These are phyloP conservation scores for Callyntrura sp. DNA, from an alignment of 2,888 invertebrate species.

Conservation along the genomic window DNA sequence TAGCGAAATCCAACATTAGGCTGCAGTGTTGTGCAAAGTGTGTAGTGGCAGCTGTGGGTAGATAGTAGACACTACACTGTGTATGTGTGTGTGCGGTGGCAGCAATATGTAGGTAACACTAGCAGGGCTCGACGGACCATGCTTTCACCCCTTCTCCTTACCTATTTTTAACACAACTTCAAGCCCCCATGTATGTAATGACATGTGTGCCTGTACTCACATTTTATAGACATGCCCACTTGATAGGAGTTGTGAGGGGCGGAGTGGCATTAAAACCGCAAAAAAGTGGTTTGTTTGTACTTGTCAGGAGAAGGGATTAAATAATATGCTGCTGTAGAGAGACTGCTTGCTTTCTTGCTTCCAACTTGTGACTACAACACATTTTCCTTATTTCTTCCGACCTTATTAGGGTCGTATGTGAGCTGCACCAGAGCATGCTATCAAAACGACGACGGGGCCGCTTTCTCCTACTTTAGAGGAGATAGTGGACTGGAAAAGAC, in stretches of 20 bases:
- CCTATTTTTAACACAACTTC: no score
- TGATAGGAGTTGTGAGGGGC: slow-evolving; percentile 10
- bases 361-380: background rate
- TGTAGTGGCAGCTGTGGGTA: background rate
- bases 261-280: slow-evolving; percentile 53
- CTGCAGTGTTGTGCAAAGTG: no score
- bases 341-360: background rate
- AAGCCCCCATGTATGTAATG: background rate
- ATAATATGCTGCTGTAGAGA: background rate
- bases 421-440: no score
- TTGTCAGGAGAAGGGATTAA: slow-evolving; percentile 62
- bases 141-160: background rate
- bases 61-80: background rate
- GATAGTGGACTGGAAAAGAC: background rate
- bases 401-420: no score
- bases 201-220: background rate
- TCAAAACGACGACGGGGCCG: no score
- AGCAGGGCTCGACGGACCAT: no score
- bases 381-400: background rate
- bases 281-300: slow-evolving; percentile 56
- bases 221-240: background rate
- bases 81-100: background rate
- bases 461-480: background rate
- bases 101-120: no score
- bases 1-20: background rate